Conservation (phyloP, 2,797 vertebrate genomes). For the Hyperoplus lanceolatus region DNA sequence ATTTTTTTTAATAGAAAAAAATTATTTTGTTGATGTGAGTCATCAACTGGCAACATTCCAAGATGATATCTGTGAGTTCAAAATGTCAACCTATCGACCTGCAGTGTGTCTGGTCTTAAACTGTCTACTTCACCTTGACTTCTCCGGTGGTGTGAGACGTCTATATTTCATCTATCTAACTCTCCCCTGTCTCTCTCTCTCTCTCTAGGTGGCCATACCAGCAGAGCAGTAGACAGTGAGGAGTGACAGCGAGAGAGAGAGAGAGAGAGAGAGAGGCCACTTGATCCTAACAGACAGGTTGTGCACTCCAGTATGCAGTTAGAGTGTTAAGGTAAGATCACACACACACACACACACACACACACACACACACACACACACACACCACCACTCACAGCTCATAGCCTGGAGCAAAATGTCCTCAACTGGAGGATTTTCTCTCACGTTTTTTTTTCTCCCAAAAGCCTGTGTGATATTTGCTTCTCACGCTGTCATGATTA, state of each 20-base stretch:
- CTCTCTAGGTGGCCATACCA: slow-evolving; percentile 80
- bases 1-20: too few relatives aligned
- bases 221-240: slow-evolving; percentile 80
- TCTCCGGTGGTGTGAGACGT: too few relatives aligned
- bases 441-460: slow-evolving; percentile 9
- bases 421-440: slow-evolving; percentile 14
- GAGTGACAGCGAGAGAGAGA: slow-evolving; percentile 84
- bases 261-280: slow-evolving; percentile 86
- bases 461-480: slow-evolving; percentile 44
- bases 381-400: not conserved
- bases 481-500: slow-evolving; percentile 65
- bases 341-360: slow-evolving; percentile 20
- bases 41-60: too few relatives aligned
- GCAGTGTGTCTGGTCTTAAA: too few relatives aligned
- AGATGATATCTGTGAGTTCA: too few relatives aligned
- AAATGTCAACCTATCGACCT: too few relatives aligned
- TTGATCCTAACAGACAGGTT: slow-evolving; percentile 90
- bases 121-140: too few relatives aligned
- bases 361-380: not conserved
- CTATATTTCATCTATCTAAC: slow-evolving; percentile 39
- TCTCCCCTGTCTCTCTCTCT: slow-evolving; percentile 76
- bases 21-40: too few relatives aligned
- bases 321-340: slow-evolving; percentile 95
- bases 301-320: slow-evolving; percentile 96
- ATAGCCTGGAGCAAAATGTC: slow-evolving; percentile 18